These are phyloP conservation scores for Pogoniulus pusillus DNA, from an alignment of 2,797 vertebrate species.

Conservation along the genomic window DNA sequence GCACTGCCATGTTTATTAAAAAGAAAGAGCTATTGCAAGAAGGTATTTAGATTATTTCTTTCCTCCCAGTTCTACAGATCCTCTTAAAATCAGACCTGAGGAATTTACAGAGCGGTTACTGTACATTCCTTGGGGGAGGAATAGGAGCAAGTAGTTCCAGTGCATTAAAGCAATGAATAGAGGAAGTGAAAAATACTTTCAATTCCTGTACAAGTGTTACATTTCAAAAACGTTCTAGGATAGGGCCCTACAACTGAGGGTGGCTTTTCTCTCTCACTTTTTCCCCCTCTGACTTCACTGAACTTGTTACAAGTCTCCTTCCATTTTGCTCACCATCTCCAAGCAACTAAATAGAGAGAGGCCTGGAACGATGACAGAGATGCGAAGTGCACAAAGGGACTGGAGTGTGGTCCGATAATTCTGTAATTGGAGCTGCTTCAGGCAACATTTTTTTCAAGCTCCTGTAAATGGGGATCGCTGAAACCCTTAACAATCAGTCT, in stretches of 20 bases:
- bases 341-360: conserved; percentile 67
- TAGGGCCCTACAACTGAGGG: not conserved
- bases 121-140: conserved; percentile 33
- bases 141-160: conserved; percentile 43
- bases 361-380: conserved; percentile 59
- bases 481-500: conserved; percentile 48
- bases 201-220: conserved; percentile 62
- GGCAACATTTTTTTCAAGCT: conserved; percentile 48
- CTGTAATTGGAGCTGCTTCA: conserved; percentile 68
- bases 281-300: conserved; percentile 50
- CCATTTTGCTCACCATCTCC: conserved; percentile 71
- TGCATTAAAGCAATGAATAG: conserved; percentile 65
- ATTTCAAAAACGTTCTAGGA: conserved; percentile 63
- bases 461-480: conserved; percentile 57
- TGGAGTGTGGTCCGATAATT: conserved; percentile 62
- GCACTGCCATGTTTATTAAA: not conserved
- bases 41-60: conserved; percentile 42
- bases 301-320: conserved; percentile 69
- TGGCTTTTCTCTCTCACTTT: not conserved
- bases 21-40: conserved; percentile 2
- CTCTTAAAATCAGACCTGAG: conserved; percentile 60
- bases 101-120: conserved; percentile 65
- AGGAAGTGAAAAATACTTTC: conserved; percentile 68
- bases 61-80: conserved; percentile 26
- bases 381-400: conserved; percentile 59